These are phyloP conservation scores for Metellina segmentata DNA, from an alignment of 2,888 invertebrate genomes.

Conservation along the genomic window DNA sequence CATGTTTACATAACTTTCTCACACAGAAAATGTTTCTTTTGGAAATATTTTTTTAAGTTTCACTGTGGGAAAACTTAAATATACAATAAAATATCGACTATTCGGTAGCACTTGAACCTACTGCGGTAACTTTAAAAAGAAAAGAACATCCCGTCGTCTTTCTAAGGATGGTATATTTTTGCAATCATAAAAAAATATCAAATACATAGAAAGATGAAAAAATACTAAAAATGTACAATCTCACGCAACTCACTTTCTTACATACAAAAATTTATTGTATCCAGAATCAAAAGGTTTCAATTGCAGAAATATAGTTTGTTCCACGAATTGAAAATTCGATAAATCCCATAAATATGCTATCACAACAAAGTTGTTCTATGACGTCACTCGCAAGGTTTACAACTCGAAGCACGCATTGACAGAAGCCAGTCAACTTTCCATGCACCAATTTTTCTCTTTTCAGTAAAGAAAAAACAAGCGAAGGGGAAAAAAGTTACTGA, in stretches of 20 bases:
- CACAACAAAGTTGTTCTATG: constrained; percentile 41
- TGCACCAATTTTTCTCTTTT: neutral
- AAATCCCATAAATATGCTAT: constrained; percentile 34
- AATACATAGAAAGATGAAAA: no score
- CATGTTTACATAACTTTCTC: no score
- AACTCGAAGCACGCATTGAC: constrained; percentile 10
- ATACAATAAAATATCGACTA: no score
- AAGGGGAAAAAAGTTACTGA: neutral
- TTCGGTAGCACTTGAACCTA: no score
- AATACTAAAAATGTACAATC: neutral
- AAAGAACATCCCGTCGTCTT: no score
- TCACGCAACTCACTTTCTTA: neutral
- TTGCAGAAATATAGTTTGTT: neutral
- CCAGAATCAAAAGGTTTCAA: neutral
- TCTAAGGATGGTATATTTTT: no score
- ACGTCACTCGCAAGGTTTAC: constrained; percentile 12
- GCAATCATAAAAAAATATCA: no score
- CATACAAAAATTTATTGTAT: neutral
- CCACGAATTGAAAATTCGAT: constrained; percentile 24
- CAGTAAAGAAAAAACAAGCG: neutral
- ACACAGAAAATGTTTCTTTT: no score
- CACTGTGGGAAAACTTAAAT: no score
- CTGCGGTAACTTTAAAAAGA: no score
- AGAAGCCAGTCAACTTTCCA: constrained; percentile 2
- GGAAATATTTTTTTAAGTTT: no score